Evolutionary conservation across 2,888 invertebrate species (phyloP), one percentile per base, ranked within the genome.

Genomic region (Bombylius discolor): DNA sequence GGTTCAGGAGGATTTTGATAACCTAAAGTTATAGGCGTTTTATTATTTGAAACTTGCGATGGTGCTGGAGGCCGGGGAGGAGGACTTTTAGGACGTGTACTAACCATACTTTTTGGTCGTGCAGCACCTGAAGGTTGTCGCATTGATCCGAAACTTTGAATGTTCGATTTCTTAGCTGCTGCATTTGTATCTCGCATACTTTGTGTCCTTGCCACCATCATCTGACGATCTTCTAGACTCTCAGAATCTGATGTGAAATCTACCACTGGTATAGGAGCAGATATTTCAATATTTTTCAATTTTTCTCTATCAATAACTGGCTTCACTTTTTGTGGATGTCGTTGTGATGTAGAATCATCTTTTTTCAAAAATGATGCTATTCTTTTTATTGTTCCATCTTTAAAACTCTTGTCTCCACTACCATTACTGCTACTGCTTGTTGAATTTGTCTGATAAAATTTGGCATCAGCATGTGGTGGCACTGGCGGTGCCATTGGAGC

Each of bases 91-190:
- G 89, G 89, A 45, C 90, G 75, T 1, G 77, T 78, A 12, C 77
- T 78, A 0, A 79, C 76, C 7, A 88, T 83, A 59, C 90, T 90
- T 32, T 86, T 77, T 0, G 91, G 90, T 52, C 92, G 77, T 31
- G 83, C 83, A 0, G 74, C 73, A 0, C 78, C 78, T 0, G 81
- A 78, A 0, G 85, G 77, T 63, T 86, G 83, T 36, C 91, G 76
- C 88, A 90, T 89, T 0, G 90, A 90, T 0, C 90, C 90, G 64
- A 90, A 90, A 39, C 83, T 83, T 60, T 85, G 88, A 42, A 89
- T 78, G 0, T 76, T 75, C 0, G 86, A 82, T 65, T 83, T 79
- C 59, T 71, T 72, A 11, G 54, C 47, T 7, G 33, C 52, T 11
- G 53, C 23, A 14, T 76, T 66, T 0, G 78, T 78, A 52, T 83